Percentiles rank a stretch among this genome's conserved stretches.
These are phyloP conservation scores for Lacanobia wlatinum DNA, from an alignment of 2,888 invertebrate genomes.

Conservation along the genomic window DNA sequence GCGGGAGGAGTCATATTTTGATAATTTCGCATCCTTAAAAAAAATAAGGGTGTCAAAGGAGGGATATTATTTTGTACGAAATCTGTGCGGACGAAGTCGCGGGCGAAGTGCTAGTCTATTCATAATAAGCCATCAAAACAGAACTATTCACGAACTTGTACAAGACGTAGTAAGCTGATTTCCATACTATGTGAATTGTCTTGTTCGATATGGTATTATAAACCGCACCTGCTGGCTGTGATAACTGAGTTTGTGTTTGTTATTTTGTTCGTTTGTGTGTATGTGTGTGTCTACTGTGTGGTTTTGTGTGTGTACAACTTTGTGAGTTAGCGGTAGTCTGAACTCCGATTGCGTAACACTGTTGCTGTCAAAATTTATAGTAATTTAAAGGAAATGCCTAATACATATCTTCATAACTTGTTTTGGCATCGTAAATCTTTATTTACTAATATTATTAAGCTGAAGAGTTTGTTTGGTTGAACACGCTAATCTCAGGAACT, in stretches of 20 bases:
- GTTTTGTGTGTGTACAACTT: neutral
- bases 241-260: slow-evolving; percentile 34
- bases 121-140: no score
- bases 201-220: slow-evolving; percentile 39
- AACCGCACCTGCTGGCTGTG: slow-evolving; percentile 39
- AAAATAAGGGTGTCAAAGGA: no score
- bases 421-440: no score
- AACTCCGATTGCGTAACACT: neutral
- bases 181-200: slow-evolving; percentile 46
- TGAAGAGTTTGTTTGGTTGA: no score
- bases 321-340: neutral
- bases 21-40: no score
- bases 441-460: no score
- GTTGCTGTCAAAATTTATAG: neutral
- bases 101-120: no score
- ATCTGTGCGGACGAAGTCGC: no score
- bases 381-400: neutral
- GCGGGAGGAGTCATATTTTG: no score
- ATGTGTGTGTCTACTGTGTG: neutral
- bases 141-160: slow-evolving; percentile 37
- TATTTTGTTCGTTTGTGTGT: slow-evolving; percentile 3
- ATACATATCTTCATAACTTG: no score
- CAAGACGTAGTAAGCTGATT: slow-evolving; percentile 28
- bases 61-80: no score
- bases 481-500: no score